Base-by-base conservation (phyloP, 2,888 invertebrate species). In the Clanis bilineata region DNA sequence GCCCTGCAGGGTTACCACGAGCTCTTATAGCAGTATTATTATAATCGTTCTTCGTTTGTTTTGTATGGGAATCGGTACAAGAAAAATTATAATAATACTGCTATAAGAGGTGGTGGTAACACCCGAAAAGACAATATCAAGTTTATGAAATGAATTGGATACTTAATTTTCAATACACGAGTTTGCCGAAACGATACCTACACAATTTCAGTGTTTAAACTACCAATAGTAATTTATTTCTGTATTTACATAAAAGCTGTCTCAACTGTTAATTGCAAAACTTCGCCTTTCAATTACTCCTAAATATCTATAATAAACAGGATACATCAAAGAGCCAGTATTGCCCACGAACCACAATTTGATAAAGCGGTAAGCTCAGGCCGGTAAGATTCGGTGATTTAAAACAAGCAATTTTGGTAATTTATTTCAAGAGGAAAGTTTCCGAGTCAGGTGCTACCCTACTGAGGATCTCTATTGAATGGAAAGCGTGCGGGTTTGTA, bases 401-500 rank as follows among this genome's bases (percentile, higher is more conserved):
- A 56, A 38, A 21, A 36, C 55, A 21, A 38, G 55, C 38, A 39
- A 56, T 56, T 56, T 56, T 23, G 32, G 38, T 56, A 22, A 56
- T 56, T 36, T 55, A 54, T 55, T n/a, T 22, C 39, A 56, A 56
- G 55, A 39, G 38, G n/a, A 22, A 39, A 56, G 55, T 56, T 56
- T 51, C 1, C 5, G 10, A 7, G 38, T 22, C 38, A 23, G n/a
- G 22, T 56, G 38, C 38, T n/a, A n/a, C 18, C 10, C n/a, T 15
- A 15, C 39, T 32, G 22, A 28, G 55, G 55, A 5, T 32, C 36
- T 23, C n/a, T 36, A 56, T 56, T 22, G 55, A 56, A 56, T 23
- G 23, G 45, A 2, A 7, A 36, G 10, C 12, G 36, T 36, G 12
- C 1, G 23, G 23, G 23, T 22, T 22, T 55, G 55, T 22, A 56